Evolutionary conservation across 2,888 invertebrate species (phyloP).

Genomic region (Patella pellucida): DNA sequence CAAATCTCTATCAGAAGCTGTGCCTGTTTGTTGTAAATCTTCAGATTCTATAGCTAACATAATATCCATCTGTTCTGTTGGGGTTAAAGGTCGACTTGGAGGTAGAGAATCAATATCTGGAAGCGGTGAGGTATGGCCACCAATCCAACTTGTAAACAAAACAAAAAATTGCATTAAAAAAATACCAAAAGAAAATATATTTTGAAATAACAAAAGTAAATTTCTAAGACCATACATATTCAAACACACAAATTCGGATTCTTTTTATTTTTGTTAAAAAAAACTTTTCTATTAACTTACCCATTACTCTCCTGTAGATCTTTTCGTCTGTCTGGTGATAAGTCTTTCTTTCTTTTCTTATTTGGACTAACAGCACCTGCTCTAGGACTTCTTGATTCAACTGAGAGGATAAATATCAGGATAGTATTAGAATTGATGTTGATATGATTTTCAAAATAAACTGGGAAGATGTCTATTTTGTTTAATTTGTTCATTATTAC

Average conservation of each 20-base stretch:
- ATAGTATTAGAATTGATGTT: no score
- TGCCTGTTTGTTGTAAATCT: conserved; percentile 47
- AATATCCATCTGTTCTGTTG: conserved; percentile 69
- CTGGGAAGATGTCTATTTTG: no score
- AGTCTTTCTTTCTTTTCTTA: neutral
- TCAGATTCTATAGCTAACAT: conserved; percentile 66
- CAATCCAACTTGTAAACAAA: conserved; percentile 10
- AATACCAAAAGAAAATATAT: neutral
- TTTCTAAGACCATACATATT: no score
- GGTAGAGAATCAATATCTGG: conserved; percentile 42
- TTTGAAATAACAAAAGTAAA: neutral
- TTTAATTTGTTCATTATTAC: no score
- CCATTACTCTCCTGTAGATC: neutral
- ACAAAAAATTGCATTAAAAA: neutral
- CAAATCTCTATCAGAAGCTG: conserved; percentile 64
- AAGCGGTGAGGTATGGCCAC: conserved; percentile 15
- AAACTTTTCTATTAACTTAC: neutral
- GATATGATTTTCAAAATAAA: no score
- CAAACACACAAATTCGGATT: no score
- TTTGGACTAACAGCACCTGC: neutral
- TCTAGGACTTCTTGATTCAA: conserved; percentile 5
- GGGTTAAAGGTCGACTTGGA: conserved; percentile 68
- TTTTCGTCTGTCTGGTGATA: neutral
- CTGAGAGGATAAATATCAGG: neutral
- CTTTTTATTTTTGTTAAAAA: no score